Base-by-base conservation (phyloP, 2,888 invertebrate species). In the Brenthis daphne region DNA sequence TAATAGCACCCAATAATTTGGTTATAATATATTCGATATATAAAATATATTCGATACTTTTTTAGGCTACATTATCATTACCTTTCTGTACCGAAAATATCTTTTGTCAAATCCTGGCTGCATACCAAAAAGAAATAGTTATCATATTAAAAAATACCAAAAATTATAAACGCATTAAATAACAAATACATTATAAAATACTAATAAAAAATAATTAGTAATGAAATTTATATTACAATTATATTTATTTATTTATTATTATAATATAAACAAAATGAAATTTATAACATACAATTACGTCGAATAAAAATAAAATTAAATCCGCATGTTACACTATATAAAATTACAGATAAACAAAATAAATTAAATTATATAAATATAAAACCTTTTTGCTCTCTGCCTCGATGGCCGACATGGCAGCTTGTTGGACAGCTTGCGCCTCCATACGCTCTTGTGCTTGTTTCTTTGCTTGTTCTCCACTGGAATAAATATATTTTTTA, bases 391-490 rank as follows among this genome's bases (percentile, higher is more conserved):
- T 97, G 70, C 95, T 95, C 83, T 97, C 97, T 0, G 97, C 95
- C 86, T 97, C 97, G 48, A 97, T 96, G 0, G 97, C 97, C 0
- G 97, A 96, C 97, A 97, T 97, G 0, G 97, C 97, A 0, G 97
- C 98, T 83, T 97, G 97, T 80, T 98, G 98, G 0, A 95, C 97
- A 0, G 96, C 97, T 74, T 97, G 97, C 0, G 97, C 97, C 85
- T 97, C 97, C 66, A 95, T 95, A 47, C 96, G 94, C 74, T 96
- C 96, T 77, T 95, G 95, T 1, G 96, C 96, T 77, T 96, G 96
- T 75, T 96, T 94, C 85, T 96, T 95, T 0, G 96, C 96, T 76
- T 96, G 96, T 82, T 97, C 97, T 0, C 97, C 97, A n/a, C 96
- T 96, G 82, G 8, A 51, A 63, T 13, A 55, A 61, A 51, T 8